Base-by-base conservation (phyloP, 1,140 invertebrate genomes). In the Hylaeus anthracinus region DNA sequence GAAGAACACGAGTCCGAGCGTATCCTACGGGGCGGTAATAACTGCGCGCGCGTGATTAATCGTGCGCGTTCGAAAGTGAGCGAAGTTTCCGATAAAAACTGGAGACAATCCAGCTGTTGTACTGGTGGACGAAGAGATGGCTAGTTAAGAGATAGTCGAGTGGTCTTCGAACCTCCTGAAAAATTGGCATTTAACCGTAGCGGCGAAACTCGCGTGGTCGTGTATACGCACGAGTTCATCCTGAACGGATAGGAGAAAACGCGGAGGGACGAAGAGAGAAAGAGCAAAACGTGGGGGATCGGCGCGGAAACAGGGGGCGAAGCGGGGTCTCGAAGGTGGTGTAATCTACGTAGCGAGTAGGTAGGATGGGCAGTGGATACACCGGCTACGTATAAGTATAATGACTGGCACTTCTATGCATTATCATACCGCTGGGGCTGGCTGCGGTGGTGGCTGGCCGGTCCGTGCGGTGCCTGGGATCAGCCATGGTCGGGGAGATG, bases 401-500 rank as follows among this genome's bases (percentile, higher is more conserved):
- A 92, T 93, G 91, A 92, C 91, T 92, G 91, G 91, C 92, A 93
- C 91, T 93, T 93, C 90, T 92, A 93, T 93, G 91, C 92, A 93
- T 93, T 93, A 93, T 92, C 91, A 91, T 92, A 91, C 90, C 89
- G 83, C 88, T 87, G 77, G 79, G 79, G 87, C 83, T 84, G 86
- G 79, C 86, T 86, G 83, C 78, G 88, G 87, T 71, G 75, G 74
- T 78, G 79, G 77, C 74, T 76, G 86, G 67, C 76, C 81, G 82
- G 76, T 61, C 79, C 63, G 77, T 45, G 71, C 80, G 72, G 71
- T 86, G 86, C 66, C 83, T 85, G 88, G 85, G 85, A 87, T 87
- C 86, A 88, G 86, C 61, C 89, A 83, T 87, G 83, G 86, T 87
- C 87, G 87, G 84, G 90, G 90, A 91, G 92, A 93, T 93, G 92